Conservation (phyloP, 2,797 vertebrate species). For the Artibeus lituratus region DNA sequence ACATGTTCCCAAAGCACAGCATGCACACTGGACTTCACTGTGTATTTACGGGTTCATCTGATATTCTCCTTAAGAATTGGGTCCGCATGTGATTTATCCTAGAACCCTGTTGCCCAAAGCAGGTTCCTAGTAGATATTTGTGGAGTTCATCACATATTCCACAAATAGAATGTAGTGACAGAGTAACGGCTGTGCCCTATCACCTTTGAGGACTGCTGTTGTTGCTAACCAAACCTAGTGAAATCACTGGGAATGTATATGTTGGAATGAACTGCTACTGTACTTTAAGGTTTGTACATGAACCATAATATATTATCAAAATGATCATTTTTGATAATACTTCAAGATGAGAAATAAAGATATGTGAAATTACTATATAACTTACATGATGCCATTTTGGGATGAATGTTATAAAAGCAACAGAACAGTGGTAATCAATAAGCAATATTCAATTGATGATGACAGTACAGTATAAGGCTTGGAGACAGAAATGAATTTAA, state of each 20-base stretch:
- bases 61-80: background rate
- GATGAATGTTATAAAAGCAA: background rate
- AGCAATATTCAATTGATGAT: background rate
- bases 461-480: background rate
- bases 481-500: background rate
- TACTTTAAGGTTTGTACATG: background rate
- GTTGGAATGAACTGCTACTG: background rate
- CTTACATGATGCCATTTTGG: background rate
- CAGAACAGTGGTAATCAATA: background rate
- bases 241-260: background rate
- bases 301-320: background rate
- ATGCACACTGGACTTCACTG: background rate
- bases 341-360: slow-evolving; percentile 21
- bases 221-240: background rate
- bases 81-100: background rate
- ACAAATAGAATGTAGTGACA: background rate
- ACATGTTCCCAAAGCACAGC: background rate
- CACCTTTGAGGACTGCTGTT: background rate
- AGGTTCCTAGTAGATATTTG: background rate
- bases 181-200: background rate
- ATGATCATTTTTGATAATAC: background rate
- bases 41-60: background rate
- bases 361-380: slow-evolving; percentile 19
- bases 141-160: background rate
- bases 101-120: background rate